These are phyloP conservation scores for Cygnus atratus DNA, from an alignment of 2,113 vertebrate species.

Conservation along the genomic window DNA sequence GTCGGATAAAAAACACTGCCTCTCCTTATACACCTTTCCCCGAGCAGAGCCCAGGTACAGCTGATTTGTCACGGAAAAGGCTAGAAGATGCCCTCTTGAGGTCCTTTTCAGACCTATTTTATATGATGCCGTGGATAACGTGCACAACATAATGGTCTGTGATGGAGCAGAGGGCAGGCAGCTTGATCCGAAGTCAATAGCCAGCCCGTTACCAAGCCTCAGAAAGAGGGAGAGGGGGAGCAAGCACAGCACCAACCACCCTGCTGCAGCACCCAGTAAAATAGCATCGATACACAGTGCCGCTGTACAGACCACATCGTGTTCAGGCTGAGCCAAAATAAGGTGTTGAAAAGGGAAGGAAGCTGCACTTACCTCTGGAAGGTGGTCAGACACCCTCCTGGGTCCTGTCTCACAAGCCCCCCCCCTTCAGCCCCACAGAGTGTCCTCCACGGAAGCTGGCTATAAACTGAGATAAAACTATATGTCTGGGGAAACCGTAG, in stretches of 20 bases:
- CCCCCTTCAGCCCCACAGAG: background rate
- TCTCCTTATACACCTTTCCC: background rate
- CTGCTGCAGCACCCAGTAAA: background rate
- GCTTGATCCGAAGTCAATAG: background rate
- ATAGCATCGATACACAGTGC: accelerated
- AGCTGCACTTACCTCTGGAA: background rate
- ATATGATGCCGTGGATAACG: background rate
- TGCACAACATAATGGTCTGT: accelerated
- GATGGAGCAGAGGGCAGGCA: background rate
- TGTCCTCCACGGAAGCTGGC: background rate
- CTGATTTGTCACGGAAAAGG: constrained; percentile 5
- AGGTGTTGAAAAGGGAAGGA: background rate
- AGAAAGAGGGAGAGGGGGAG: background rate
- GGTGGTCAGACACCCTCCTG: background rate
- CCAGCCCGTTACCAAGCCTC: background rate
- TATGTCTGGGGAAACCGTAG: background rate
- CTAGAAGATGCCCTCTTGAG: constrained; percentile 67
- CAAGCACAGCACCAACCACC: accelerated
- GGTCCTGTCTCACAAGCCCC: background rate
- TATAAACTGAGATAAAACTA: background rate
- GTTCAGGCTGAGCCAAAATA: background rate
- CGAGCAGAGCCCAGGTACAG: background rate
- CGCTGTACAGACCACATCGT: background rate
- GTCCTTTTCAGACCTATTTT: constrained; percentile 56
- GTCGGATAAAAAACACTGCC: background rate